Conservation (phyloP, 2,888 invertebrate genomes). For the Drosophila kuntzei region DNA sequence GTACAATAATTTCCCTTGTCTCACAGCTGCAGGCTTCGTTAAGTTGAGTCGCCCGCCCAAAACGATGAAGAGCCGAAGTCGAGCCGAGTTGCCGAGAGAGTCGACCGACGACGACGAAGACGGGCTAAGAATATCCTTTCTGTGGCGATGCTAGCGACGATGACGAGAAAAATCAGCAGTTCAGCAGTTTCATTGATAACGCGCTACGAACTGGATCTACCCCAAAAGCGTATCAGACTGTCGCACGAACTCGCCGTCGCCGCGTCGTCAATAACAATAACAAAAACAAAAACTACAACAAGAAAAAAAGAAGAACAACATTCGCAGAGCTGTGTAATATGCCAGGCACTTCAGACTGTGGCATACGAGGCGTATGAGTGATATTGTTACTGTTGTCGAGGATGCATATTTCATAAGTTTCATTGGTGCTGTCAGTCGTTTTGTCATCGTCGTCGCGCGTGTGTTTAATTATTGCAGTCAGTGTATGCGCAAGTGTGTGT, state of each 20-base stretch:
- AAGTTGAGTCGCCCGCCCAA: constrained; percentile 49
- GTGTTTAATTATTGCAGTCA: constrained; percentile 56
- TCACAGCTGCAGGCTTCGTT: constrained; percentile 48
- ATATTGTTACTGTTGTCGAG: constrained; percentile 20
- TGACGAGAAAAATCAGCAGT: constrained; percentile 82
- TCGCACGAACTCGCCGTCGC: constrained; percentile 46
- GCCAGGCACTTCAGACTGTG: constrained; percentile 10
- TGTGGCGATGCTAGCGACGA: constrained; percentile 77
- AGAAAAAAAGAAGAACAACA: constrained; percentile 30
- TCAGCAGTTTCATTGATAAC: constrained; percentile 83
- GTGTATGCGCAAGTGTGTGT: neutral
- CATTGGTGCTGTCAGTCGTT: constrained; percentile 20
- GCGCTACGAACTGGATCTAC: constrained; percentile 81
- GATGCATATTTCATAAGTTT: constrained; percentile 56
- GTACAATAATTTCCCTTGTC: neutral
- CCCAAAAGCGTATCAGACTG: constrained; percentile 37
- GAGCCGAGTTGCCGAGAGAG: constrained; percentile 46
- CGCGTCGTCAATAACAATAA: constrained; percentile 23
- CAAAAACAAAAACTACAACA: constrained; percentile 29
- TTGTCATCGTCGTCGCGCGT: constrained; percentile 55
- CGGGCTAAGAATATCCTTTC: constrained; percentile 48
- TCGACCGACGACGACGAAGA: constrained; percentile 3
- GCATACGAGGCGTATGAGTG: constrained; percentile 37
- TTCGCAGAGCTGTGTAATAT: constrained; percentile 10
- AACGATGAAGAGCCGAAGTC: constrained; percentile 26